Base-by-base conservation (phyloP, 2,797 vertebrate species). In the Enteromius thamalakanensis region DNA sequence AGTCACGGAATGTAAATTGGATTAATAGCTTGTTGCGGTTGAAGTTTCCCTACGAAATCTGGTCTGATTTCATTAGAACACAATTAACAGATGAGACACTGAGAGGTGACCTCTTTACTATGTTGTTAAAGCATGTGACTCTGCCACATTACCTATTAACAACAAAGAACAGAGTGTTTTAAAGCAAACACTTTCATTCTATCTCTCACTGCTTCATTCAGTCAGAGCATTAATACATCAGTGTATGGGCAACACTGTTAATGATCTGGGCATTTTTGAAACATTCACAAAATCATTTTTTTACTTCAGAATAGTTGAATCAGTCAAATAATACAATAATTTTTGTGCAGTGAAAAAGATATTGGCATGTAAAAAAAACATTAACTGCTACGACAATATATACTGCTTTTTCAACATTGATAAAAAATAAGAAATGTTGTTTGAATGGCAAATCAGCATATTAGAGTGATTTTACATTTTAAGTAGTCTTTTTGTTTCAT, bases 11-110 rank as follows among this genome's bases (percentile, higher is more conserved):
- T 15, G 11, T n/a, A 37, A 51, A 51, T n/a, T 71, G 23, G 37
- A 68, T 40, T 37, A 79, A n/a, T 37, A 72, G 80, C 42, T 1
- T 51, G 29, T 21, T 53, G 70, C 65, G 42, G 26, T 34, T 29
- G 40, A 49, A 23, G 80, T 5, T 47, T 74, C 14, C 8, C 37
- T 34, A 49, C 21, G 42, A 74, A 74, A 74, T 53, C 1, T 45
- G 37, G 17, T 58, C 6, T 58, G 19, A 80, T 74, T 74, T 81
- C 4, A 64, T 51, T 72, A 23, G 21, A 72, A 23, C 7, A 21
- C 69, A 62, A 81, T 64, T 51, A 81, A 49, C 55, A 40, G 70
- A 79, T 21, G 17, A 26, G 29, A 53, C 70, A 51, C 2, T 51
- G 29, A 64, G 55, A 53, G 45, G 10, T 12, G 21, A 49, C 32